A percentile compares a stretch with the other conserved stretches of the same genome.
These are phyloP conservation scores for Anarhynchus alexandrinus DNA, from an alignment of 2,113 vertebrate species.

Conservation along the genomic window DNA sequence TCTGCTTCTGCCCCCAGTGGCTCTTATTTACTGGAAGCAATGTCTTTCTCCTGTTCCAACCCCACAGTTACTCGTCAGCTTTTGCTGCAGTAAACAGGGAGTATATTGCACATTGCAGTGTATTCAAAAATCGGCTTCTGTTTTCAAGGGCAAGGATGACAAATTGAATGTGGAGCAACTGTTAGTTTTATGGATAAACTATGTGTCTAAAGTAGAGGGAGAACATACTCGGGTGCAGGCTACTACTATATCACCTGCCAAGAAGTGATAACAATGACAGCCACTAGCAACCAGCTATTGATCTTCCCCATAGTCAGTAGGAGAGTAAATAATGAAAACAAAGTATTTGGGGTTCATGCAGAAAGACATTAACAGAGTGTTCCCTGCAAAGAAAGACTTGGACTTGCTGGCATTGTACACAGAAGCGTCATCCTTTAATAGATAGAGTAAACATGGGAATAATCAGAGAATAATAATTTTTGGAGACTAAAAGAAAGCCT, in stretches of 20 bases:
- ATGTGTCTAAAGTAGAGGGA: not conserved
- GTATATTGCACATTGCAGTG: not conserved
- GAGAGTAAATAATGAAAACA: not conserved
- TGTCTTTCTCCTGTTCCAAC: not conserved
- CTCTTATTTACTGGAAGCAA: not conserved
- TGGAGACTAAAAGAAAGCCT: not conserved
- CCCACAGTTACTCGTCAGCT: not conserved
- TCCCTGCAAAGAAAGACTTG: not conserved
- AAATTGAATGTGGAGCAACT: not conserved
- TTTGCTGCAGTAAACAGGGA: not conserved
- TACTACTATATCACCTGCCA: slow-evolving; percentile 12
- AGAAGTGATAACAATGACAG: not conserved
- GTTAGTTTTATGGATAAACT: slow-evolving; percentile 19
- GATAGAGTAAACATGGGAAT: not conserved
- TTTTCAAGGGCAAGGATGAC: slow-evolving; percentile 42
- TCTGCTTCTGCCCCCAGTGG: not conserved
- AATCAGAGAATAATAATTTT: not conserved
- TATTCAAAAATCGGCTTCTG: slow-evolving; percentile 2
- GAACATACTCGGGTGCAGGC: not conserved
- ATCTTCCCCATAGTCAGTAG: not conserved
- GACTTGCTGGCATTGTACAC: not conserved
- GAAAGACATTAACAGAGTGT: not conserved
- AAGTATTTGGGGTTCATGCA: not conserved
- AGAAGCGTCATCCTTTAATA: not conserved
- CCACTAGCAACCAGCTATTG: not conserved